Conservation (phyloP, 2,113 vertebrate genomes). For the Nothoprocta pentlandii region DNA sequence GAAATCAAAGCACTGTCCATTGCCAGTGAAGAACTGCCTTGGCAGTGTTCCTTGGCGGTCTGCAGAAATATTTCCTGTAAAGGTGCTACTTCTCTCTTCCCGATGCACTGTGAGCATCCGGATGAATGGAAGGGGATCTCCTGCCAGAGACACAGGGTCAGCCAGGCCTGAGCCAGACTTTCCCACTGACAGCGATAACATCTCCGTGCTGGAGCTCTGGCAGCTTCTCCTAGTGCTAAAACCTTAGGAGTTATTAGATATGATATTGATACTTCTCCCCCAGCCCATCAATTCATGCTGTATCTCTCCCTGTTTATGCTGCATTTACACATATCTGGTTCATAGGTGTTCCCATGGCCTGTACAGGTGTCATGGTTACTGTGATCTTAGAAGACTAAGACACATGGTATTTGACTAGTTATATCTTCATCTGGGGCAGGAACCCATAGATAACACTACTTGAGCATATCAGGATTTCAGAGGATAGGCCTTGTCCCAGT, state of each 20-base stretch:
- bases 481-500: background rate
- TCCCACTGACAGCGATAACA: background rate
- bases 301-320: background rate
- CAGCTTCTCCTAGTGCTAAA: background rate
- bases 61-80: background rate
- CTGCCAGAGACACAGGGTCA: background rate
- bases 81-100: background rate
- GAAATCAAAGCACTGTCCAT: background rate
- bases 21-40: background rate
- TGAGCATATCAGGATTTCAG: background rate
- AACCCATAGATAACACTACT: background rate
- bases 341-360: background rate
- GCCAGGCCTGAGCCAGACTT: background rate
- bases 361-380: background rate
- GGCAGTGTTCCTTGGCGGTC: background rate
- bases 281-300: background rate
- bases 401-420: fast-evolving
- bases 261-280: background rate
- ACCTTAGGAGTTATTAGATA: background rate
- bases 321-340: background rate
- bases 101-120: background rate
- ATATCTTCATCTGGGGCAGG: background rate
- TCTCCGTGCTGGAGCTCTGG: constrained; percentile 22
- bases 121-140: background rate
- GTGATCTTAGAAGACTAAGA: background rate